Percentiles rank a stretch among this genome's conserved stretches.
Evolutionary conservation across 1,140 invertebrate genomes (phyloP).

Genomic region (Acyrthosiphon pisum): DNA sequence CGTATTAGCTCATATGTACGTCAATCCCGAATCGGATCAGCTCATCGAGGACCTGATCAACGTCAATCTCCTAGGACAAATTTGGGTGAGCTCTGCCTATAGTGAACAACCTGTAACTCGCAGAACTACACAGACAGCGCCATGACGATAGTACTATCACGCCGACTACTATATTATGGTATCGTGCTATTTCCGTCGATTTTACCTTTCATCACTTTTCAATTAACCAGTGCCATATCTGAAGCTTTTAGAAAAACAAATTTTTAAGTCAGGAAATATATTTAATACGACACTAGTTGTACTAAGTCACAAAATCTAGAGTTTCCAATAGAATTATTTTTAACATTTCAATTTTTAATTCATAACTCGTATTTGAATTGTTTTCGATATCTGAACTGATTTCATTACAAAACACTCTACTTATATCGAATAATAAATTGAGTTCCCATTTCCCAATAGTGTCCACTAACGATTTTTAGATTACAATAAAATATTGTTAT

Average conservation of each 20-base stretch:
- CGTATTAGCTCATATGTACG: slow-evolving; percentile 69
- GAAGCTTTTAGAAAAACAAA: background rate
- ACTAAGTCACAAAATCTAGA: background rate
- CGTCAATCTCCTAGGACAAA: slow-evolving; percentile 41
- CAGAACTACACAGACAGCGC: too few species aligned
- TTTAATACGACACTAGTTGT: background rate
- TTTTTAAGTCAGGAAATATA: background rate
- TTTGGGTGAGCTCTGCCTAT: slow-evolving; percentile 19
- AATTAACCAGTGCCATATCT: background rate
- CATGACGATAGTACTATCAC: too few species aligned
- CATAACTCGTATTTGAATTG: background rate
- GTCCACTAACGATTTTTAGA: background rate
- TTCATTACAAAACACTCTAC: too few species aligned
- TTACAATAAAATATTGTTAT: background rate
- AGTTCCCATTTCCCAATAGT: background rate
- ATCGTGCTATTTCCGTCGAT: background rate
- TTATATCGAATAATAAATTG: background rate
- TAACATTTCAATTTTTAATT: background rate
- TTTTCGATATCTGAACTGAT: background rate
- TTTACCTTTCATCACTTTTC: background rate
- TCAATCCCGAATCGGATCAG: slow-evolving; percentile 67
- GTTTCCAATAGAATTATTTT: background rate
- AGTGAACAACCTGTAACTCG: too few species aligned
- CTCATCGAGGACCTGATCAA: slow-evolving; percentile 22
- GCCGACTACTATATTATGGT: too few species aligned